Percentiles rank a stretch among this genome's conserved stretches.
These are phyloP conservation scores for Drosophila watanabei DNA, from an alignment of 1,140 invertebrate genomes.

Conservation along the genomic window DNA sequence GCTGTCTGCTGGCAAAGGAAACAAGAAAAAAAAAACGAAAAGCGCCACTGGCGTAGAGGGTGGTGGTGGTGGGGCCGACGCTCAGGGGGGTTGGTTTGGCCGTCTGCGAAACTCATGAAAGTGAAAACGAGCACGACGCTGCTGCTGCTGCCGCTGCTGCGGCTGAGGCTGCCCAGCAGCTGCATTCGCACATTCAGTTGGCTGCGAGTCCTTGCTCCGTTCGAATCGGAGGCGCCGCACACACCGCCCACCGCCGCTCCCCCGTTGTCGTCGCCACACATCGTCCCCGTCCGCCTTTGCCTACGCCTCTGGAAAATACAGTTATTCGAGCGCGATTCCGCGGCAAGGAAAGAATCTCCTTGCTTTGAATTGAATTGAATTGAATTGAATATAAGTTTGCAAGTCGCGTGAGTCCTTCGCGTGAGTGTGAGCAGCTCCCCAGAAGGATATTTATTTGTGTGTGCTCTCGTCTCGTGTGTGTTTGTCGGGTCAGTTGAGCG, in stretches of 20 bases:
- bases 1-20: constrained; percentile 29
- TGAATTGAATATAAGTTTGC: constrained; percentile 30
- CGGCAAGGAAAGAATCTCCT: constrained; percentile 13
- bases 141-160: constrained; percentile 1
- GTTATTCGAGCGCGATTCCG: constrained; percentile 40
- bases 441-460: constrained; percentile 26
- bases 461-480: constrained; percentile 23
- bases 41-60: background rate
- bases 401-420: constrained; percentile 35
- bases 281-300: constrained; percentile 10
- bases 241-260: constrained; percentile 12
- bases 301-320: constrained; percentile 33
- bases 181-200: constrained; percentile 75
- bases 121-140: constrained; percentile 71
- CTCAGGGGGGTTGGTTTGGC: constrained; percentile 8
- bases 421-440: constrained; percentile 3
- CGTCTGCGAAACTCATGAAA: constrained; percentile 74
- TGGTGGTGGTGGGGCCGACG: background rate
- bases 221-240: constrained; percentile 30
- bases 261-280: constrained; percentile 1
- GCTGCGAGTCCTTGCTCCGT: constrained; percentile 78
- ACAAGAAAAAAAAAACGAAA: constrained; percentile 20
- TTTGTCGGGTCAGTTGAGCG: constrained; percentile 79
- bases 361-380: constrained; percentile 18
- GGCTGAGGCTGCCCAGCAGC: constrained; percentile 44